These are phyloP conservation scores for Ariopsis seemanni DNA, from an alignment of 2,113 vertebrate genomes.

Conservation along the genomic window DNA sequence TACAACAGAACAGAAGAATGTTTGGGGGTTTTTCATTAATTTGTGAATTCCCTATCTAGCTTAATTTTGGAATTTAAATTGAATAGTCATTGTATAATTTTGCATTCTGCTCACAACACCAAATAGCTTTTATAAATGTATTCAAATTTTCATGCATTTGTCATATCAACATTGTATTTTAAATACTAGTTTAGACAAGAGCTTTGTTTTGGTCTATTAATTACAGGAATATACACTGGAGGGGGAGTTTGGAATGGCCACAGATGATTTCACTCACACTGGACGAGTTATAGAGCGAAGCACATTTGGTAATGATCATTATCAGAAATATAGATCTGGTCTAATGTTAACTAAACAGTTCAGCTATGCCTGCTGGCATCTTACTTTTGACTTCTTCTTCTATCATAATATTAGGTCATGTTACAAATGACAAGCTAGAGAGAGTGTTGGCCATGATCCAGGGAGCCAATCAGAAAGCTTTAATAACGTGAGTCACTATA, in stretches of 20 bases:
- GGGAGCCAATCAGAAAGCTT: slow-evolving; percentile 87
- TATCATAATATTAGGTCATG: slow-evolving; percentile 78
- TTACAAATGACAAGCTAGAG: slow-evolving; percentile 87
- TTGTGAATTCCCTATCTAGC: neutral
- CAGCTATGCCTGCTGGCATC: neutral
- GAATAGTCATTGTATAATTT: neutral
- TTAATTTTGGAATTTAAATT: neutral
- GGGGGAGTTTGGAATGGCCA: slow-evolving; percentile 87
- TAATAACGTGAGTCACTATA: slow-evolving; percentile 77
- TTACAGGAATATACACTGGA: slow-evolving; percentile 84
- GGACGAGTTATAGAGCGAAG: slow-evolving; percentile 86
- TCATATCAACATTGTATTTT: neutral
- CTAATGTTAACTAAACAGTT: neutral
- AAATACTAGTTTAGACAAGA: neutral
- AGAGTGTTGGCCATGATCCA: slow-evolving; percentile 86
- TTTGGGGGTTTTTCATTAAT: neutral
- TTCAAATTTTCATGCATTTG: neutral
- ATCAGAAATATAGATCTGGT: neutral
- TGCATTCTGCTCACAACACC: neutral
- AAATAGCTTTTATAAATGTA: neutral
- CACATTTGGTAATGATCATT: slow-evolving; percentile 77
- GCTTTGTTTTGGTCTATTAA: slow-evolving; percentile 22
- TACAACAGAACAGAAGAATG: too few species aligned
- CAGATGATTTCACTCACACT: slow-evolving; percentile 81
- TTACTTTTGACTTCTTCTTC: neutral